phyloP scores from a whole-genome alignment of 1,140 invertebrate species.

The Brachionus sp. region DNA sequence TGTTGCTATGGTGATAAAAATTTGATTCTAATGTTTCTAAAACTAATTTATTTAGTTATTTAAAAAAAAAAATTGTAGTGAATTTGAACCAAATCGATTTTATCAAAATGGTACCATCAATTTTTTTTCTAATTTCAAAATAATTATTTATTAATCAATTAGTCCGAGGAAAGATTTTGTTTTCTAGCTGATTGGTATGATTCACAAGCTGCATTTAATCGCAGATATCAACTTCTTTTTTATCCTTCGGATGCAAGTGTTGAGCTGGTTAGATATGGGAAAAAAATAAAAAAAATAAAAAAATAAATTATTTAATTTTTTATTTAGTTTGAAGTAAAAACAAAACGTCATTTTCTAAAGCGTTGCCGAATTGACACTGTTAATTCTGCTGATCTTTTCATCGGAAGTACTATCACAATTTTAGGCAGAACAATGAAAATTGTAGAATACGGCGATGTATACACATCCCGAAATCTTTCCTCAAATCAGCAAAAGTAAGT shows the following conservation, averaged over 20 bases:
- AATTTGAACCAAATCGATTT: neutral
- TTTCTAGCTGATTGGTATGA: constrained; percentile 81
- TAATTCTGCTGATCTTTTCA: constrained; percentile 68
- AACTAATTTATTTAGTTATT: neutral
- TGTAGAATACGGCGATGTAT: constrained; percentile 70
- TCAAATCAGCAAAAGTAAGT: constrained; percentile 52
- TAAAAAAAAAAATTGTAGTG: neutral
- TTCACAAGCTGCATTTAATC: constrained; percentile 67
- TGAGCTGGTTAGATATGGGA: constrained; percentile 66
- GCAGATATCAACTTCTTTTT: constrained; percentile 72
- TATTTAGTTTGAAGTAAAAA: constrained; percentile 72
- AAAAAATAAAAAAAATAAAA: constrained; percentile 46
- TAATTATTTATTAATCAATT: neutral
- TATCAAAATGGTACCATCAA: neutral
- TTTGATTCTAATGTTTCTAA: neutral
- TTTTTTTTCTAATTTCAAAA: neutral
- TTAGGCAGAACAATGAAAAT: constrained; percentile 74
- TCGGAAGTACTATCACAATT: constrained; percentile 72
- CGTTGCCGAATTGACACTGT: constrained; percentile 68
- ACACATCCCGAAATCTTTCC: constrained; percentile 47
- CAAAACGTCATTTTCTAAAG: constrained; percentile 70
- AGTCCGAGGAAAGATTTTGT: constrained; percentile 52
- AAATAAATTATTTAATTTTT: constrained; percentile 45
- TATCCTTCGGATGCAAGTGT: constrained; percentile 71
- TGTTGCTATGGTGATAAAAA: neutral